Percentiles rank a stretch among this genome's conserved stretches.
Conservation (phyloP, 1,140 invertebrate species). For the Caenorhabditis elegans region DNA sequence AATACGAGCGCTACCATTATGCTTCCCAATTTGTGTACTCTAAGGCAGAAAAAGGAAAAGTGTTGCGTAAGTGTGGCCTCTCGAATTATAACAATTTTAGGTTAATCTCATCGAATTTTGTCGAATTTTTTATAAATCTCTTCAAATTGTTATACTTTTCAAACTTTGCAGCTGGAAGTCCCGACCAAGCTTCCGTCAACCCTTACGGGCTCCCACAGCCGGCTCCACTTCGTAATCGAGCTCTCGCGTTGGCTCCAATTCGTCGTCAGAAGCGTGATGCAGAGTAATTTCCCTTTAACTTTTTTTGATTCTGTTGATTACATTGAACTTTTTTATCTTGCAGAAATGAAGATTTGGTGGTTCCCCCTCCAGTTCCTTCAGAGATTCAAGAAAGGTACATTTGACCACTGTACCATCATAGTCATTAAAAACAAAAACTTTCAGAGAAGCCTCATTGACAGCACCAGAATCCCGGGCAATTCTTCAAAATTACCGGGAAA, state of each 20-base stretch:
- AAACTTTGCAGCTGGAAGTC: constrained; percentile 39
- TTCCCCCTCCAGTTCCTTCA: background rate
- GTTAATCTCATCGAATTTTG: too few species aligned
- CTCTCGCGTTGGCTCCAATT: background rate
- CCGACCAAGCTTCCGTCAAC: constrained; percentile 6
- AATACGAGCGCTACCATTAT: constrained; percentile 55
- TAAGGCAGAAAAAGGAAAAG: constrained; percentile 58
- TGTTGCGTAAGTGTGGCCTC: constrained; percentile 50
- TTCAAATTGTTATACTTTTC: too few species aligned
- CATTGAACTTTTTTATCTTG: background rate
- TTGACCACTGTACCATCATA: too few species aligned
- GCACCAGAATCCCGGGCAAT: constrained; percentile 8
- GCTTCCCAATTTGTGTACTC: constrained; percentile 56
- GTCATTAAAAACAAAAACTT: background rate
- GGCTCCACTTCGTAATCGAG: background rate
- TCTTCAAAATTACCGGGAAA: background rate
- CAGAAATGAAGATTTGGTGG: constrained; percentile 22
- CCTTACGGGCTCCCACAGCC: constrained; percentile 18
- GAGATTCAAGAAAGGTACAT: background rate
- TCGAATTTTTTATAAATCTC: too few species aligned
- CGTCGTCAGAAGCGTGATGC: background rate
- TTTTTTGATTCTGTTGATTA: background rate
- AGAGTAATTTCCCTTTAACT: background rate
- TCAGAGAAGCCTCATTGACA: background rate
- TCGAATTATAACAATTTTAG: too few species aligned